phyloP scores from a whole-genome alignment of 92 coral and sea anemone genomes.

The Montipora capitata region DNA sequence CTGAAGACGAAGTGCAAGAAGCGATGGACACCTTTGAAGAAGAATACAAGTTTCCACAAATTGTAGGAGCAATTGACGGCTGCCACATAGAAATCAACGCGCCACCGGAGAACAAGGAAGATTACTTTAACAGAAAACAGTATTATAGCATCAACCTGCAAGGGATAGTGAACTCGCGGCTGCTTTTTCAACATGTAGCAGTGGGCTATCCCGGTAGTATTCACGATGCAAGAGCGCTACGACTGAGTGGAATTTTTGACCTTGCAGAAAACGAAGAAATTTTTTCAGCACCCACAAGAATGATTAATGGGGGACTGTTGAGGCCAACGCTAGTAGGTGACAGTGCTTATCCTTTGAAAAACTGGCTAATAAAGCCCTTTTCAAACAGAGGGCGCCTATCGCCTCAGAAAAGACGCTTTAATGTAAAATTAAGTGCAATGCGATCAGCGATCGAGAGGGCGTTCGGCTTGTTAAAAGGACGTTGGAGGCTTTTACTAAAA shows the following conservation, averaged over 20 bases:
- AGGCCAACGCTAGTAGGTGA: constrained; percentile 76
- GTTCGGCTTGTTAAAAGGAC: constrained; percentile 49
- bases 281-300: constrained; percentile 52
- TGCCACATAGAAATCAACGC: constrained; percentile 73
- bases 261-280: constrained; percentile 56
- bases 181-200: constrained; percentile 50
- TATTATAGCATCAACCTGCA: constrained; percentile 71
- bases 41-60: constrained; percentile 8
- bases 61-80: constrained; percentile 72
- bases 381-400: constrained; percentile 37
- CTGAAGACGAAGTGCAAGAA: constrained; percentile 67
- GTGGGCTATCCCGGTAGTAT: constrained; percentile 68
- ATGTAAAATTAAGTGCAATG: too few species aligned
- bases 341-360: constrained; percentile 55
- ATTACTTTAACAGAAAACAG: constrained; percentile 75
- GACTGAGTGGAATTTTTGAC: constrained; percentile 48
- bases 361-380: constrained; percentile 61
- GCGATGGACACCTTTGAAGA: constrained; percentile 74
- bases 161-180: constrained; percentile 42
- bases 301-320: constrained; percentile 42
- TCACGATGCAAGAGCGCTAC: constrained; percentile 64
- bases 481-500: constrained; percentile 51
- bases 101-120: constrained; percentile 69
- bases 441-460: constrained; percentile 43
- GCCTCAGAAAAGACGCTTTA: constrained; percentile 40